phyloP scores from a whole-genome alignment of 2,888 invertebrate species.

The Cremastobaeus sp. region DNA sequence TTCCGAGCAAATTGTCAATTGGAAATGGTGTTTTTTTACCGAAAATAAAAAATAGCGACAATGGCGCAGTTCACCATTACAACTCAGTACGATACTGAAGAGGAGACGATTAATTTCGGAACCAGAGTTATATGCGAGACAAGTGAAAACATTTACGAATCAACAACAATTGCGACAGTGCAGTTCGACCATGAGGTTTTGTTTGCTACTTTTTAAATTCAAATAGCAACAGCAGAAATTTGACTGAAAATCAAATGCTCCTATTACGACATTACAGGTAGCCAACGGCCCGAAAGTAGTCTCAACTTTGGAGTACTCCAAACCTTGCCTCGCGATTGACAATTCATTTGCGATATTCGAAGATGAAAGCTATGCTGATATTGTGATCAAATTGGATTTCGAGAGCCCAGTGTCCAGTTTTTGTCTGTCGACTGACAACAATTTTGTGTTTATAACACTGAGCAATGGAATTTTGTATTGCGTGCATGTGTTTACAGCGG shows the following conservation, averaged over 20 bases:
- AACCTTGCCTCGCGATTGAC: conserved; percentile 71
- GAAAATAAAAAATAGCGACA: conserved; percentile 1
- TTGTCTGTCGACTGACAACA: conserved; percentile 68
- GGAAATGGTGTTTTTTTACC: background rate
- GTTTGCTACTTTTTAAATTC: background rate
- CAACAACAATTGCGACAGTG: conserved; percentile 78
- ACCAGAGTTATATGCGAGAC: conserved; percentile 77
- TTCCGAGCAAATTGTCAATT: too few relatives aligned
- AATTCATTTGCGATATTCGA: conserved; percentile 73
- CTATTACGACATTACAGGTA: conserved; percentile 52
- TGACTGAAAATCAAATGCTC: conserved; percentile 7
- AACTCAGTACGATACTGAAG: conserved; percentile 78
- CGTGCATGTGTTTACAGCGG: conserved; percentile 68
- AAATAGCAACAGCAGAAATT: background rate
- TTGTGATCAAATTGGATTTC: conserved; percentile 69
- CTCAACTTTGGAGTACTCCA: conserved; percentile 67
- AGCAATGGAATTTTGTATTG: conserved; percentile 69
- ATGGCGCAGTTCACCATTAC: conserved; percentile 74
- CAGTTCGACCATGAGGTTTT: conserved; percentile 66
- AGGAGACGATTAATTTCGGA: conserved; percentile 81
- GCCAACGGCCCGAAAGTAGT: conserved; percentile 55
- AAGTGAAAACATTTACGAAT: conserved; percentile 79
- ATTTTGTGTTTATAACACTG: conserved; percentile 69
- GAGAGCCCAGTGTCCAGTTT: conserved; percentile 68
- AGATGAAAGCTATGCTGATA: conserved; percentile 69